A percentile compares a stretch with the other conserved stretches of the same genome.
Conservation (phyloP, 2,113 vertebrate genomes). For the Leptosomus discolor region DNA sequence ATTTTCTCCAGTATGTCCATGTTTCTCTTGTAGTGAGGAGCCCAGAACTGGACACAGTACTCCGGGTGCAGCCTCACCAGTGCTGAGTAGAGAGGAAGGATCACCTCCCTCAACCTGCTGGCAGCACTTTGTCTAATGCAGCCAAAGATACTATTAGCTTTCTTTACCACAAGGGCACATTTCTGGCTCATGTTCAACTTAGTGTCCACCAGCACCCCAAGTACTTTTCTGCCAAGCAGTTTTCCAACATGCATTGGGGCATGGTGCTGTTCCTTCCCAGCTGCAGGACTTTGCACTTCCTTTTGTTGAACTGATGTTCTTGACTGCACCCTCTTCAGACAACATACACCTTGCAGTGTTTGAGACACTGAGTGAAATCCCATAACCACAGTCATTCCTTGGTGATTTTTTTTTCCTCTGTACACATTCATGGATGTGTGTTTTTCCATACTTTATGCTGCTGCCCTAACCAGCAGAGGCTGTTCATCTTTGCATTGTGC, state of each 20-base stretch:
- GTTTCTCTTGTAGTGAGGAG: not conserved
- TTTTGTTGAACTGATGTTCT: too few species aligned
- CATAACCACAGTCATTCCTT: too few species aligned
- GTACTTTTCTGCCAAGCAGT: not conserved
- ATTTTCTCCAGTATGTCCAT: not conserved
- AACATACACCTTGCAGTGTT: too few species aligned
- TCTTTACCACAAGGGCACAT: not conserved
- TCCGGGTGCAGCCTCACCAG: not conserved
- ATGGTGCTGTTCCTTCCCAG: not conserved
- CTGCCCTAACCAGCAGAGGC: not conserved
- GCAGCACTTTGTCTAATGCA: not conserved
- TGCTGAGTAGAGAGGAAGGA: not conserved
- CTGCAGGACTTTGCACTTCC: not conserved
- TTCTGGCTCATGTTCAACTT: not conserved
- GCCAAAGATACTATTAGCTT: accelerated
- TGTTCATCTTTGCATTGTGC: not conserved
- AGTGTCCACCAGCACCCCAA: not conserved
- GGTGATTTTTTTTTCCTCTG: not conserved
- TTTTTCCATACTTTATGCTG: not conserved
- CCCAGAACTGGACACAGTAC: not conserved
- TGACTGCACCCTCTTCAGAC: too few species aligned
- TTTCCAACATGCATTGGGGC: not conserved
- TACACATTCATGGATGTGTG: not conserved
- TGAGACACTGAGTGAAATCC: too few species aligned
- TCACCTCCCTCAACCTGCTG: not conserved